Base-by-base conservation (phyloP, 2,888 invertebrate species). In the Eurytoma adleriae region DNA sequence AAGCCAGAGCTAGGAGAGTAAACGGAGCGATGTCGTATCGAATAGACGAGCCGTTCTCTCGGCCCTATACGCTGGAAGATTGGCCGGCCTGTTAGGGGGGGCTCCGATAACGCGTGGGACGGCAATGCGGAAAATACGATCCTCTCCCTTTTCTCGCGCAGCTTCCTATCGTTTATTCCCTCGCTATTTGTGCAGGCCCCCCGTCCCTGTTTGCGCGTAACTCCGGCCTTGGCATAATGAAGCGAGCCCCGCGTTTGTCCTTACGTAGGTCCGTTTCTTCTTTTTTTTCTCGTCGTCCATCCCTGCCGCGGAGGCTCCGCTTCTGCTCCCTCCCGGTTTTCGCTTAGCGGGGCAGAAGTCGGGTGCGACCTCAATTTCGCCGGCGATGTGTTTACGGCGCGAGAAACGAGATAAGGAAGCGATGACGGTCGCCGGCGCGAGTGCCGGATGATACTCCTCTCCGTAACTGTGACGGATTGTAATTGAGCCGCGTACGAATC, bases 91-190 rank as follows among this genome's bases (percentile, higher is more conserved):
- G 20, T 66, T 66, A 67, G 66, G 57, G 66, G 18, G 74, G n/a
- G 59, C 52, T 5, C 59, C 66, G 74, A 74, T 74, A 74, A 66
- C 74, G 57, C 74, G 66, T 74, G 74, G 71, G 50, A 27, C 57
- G 27, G 14, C 40, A 40, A 66, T 48, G 66, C 66, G 54, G 66
- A 74, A 74, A 74, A 74, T 74, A 74, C 74, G 66, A 66, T 56
- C 54, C 40, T 52, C 64, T 64, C 61, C 16, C 18, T 24, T 40
- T 18, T 20, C 56, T 20, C 56, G 56, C n/a, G 2, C 71, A 61
- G 52, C n/a, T 52, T 27, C 62, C 40, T 40, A 40, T 62, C n/a
- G 52, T 62, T 62, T 72, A 62, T 24, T 18, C 64, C 18, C 18
- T 5, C 40, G 52, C 20, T 10, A 20, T 50, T 10, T n/a, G 18